These are phyloP conservation scores for Leucoptera coffeella DNA, from an alignment of 2,888 invertebrate species.

Conservation along the genomic window DNA sequence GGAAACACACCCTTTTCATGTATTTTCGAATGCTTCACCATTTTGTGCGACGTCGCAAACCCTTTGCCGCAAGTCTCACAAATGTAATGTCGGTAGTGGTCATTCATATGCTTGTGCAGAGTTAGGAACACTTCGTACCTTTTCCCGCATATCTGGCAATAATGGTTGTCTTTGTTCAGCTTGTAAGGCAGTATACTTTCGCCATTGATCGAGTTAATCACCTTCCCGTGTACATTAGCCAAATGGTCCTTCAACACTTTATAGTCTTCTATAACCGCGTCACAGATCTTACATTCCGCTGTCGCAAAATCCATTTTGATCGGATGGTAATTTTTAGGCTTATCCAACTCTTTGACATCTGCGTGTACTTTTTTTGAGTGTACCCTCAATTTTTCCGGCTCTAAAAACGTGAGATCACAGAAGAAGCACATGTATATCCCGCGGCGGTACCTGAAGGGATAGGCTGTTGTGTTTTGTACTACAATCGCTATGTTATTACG, in stretches of 20 bases:
- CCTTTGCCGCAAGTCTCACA: slow-evolving; percentile 34
- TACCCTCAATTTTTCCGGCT: slow-evolving; percentile 19
- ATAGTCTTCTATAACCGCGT: slow-evolving; percentile 12
- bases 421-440: slow-evolving; percentile 28
- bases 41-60: slow-evolving; percentile 19
- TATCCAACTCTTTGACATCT: slow-evolving; percentile 17
- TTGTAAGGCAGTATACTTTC: slow-evolving; percentile 28
- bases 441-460: slow-evolving; percentile 33
- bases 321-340: slow-evolving; percentile 14
- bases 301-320: slow-evolving; percentile 28
- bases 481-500: slow-evolving; percentile 27
- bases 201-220: slow-evolving; percentile 15
- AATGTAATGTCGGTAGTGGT: slow-evolving; percentile 32
- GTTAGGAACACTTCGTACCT: slow-evolving; percentile 24
- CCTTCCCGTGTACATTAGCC: slow-evolving; percentile 17
- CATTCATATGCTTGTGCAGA: slow-evolving; percentile 30
- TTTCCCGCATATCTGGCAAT: slow-evolving; percentile 22
- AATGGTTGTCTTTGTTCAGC: slow-evolving; percentile 15
- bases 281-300: slow-evolving; percentile 25
- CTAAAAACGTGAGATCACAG: slow-evolving; percentile 23
- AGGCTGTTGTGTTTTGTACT: too few relatives aligned
- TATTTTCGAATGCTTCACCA: slow-evolving; percentile 21
- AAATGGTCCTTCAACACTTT: slow-evolving; percentile 23
- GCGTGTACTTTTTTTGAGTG: slow-evolving; percentile 20
- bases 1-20: slow-evolving; percentile 29